A percentile compares a stretch with the other conserved stretches of the same genome.
Conservation (phyloP, 2,113 vertebrate genomes). For the Amia ocellicauda region DNA sequence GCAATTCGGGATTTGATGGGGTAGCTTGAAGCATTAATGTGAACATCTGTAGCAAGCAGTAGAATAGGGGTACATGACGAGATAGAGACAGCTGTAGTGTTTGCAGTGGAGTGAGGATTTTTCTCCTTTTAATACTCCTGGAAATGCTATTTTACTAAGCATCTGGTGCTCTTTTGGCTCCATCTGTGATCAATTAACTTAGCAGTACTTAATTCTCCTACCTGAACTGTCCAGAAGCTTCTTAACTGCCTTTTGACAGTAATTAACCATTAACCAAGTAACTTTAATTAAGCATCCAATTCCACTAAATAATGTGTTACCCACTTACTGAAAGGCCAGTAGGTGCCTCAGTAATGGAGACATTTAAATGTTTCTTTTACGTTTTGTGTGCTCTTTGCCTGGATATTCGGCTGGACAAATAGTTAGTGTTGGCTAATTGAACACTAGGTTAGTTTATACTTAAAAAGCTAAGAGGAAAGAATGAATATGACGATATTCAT, state of each 20-base stretch:
- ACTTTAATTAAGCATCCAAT: slow-evolving; percentile 4
- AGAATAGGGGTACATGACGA: not conserved
- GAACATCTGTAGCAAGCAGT: slow-evolving; percentile 7
- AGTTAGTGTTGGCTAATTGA: too few relatives aligned
- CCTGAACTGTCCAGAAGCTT: slow-evolving; percentile 5
- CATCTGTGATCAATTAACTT: slow-evolving; percentile 18
- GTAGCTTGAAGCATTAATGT: not conserved
- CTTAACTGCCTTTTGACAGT: not conserved
- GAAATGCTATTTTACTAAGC: slow-evolving; percentile 10
- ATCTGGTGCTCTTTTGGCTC: slow-evolving; percentile 1
- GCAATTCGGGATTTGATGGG: too few relatives aligned
- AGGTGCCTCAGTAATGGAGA: not conserved
- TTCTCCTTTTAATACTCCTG: slow-evolving; percentile 7
- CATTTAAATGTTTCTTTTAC: not conserved
- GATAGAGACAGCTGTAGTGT: slow-evolving; percentile 1
- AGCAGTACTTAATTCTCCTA: slow-evolving; percentile 5
- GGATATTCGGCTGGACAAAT: too few relatives aligned
- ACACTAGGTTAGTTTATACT: too few relatives aligned
- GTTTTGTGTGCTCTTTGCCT: too few relatives aligned
- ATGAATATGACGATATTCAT: too few relatives aligned
- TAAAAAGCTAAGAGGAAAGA: too few relatives aligned
- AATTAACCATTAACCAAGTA: slow-evolving; percentile 9
- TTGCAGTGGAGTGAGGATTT: not conserved
- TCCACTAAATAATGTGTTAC: not conserved
- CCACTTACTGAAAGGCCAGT: not conserved